Evolutionary conservation across 2,113 vertebrate species (phyloP), one percentile per base, ranked within the genome.

Genomic region (Suncus etruscus): DNA sequence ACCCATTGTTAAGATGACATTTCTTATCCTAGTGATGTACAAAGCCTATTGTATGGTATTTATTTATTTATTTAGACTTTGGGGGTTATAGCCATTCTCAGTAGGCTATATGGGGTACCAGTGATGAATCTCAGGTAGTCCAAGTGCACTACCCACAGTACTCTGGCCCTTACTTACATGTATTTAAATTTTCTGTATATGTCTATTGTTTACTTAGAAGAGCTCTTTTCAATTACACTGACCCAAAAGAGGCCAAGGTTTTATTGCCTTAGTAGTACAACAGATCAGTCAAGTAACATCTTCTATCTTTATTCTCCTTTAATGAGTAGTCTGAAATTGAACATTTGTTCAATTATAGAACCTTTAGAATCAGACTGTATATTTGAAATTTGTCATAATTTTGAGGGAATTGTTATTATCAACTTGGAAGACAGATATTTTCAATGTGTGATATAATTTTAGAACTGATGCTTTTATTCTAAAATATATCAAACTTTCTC

Each of bases 341-440:
- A 54, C 9, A 9, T 80, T 51, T 39, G 39, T 14, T 63, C 54
- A 50, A 32, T 29, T 24, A 16, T 50, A 8, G 27, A 74, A 48
- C 54, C 24, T 74, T 73, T 47, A 66, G 11, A 18, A 80, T 74
- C 54, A 86, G 32, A 70, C 31, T 74, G 27, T 50, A 65, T 79
- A 51, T 80, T 45, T 32, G 61, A 86, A 86, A 86, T 11, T 72
- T 91, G 11, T 39, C 65, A 45, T n/a, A 63, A 86, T 65, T 78
- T 86, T 45, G 45, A 65, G 27, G 9, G 8, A 79, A 65, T 74
- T 50, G 14, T 86, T 65, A 25, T 39, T 51, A 51, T 11, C 50
- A 39, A 51, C 29, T n/a, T 79, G 47, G 47, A 72, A 39, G 24
- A 51, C 24, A 86, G 45, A 2, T 25, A 45, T 73, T 65, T 86